Evolutionary conservation across 2,797 vertebrate species (phyloP).

Genomic region (Acipenser oxyrinchus): DNA sequence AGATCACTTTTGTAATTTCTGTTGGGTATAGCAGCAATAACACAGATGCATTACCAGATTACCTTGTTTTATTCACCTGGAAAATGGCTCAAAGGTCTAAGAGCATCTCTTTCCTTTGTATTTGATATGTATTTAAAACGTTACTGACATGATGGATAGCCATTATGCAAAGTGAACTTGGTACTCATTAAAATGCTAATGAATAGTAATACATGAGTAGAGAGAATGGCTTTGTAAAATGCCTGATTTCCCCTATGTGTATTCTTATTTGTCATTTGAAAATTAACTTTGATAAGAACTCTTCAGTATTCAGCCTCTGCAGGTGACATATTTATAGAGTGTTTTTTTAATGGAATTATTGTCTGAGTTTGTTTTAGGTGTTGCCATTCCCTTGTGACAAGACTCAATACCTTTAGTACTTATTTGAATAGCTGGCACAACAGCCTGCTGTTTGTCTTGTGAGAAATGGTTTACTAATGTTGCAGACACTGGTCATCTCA

Average conservation of each 20-base stretch:
- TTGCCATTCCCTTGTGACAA: neutral
- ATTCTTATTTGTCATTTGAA: slow-evolving; percentile 5
- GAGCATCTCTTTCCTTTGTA: slow-evolving; percentile 29
- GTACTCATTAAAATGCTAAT: slow-evolving; percentile 41
- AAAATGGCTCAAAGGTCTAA: slow-evolving; percentile 23
- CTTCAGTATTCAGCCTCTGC: slow-evolving; percentile 5
- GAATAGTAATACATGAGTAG: slow-evolving; percentile 24
- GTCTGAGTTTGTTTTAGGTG: neutral
- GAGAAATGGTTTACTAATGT: no score
- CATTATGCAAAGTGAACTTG: slow-evolving; percentile 31
- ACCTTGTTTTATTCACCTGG: neutral
- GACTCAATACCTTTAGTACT: no score
- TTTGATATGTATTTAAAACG: slow-evolving; percentile 22
- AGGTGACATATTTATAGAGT: neutral
- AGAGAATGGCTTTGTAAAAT: slow-evolving; percentile 19
- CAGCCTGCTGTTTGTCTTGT: no score
- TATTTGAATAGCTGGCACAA: no score
- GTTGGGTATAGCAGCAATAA: neutral
- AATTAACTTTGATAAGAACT: slow-evolving; percentile 23
- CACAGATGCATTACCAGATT: neutral
- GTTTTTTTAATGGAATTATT: slow-evolving; percentile 3
- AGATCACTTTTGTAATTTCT: neutral
- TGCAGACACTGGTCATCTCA: no score
- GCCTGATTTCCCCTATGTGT: slow-evolving; percentile 19
- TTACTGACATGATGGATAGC: slow-evolving; percentile 31